phyloP scores from a whole-genome alignment of 2,888 invertebrate genomes.

The Drosophila pegasa region DNA sequence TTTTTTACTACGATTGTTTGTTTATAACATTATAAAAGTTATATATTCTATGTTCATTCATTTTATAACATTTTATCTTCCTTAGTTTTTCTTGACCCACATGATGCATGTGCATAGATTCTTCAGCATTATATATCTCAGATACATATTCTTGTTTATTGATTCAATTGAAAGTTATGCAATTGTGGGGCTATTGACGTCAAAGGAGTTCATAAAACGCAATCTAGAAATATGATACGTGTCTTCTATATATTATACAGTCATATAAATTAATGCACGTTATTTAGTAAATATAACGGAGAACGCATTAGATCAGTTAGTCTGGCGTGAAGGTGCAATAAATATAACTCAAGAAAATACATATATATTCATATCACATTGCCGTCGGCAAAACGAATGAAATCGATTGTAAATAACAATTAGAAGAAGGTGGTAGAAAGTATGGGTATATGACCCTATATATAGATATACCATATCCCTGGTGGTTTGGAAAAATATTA shows the following conservation, averaged over 20 bases:
- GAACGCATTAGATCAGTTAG: neutral
- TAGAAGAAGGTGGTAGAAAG: too few relatives aligned
- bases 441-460: too few relatives aligned
- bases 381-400: neutral
- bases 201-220: constrained; percentile 2
- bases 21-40: too few relatives aligned
- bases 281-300: neutral
- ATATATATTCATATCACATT: neutral
- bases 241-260: neutral
- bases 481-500: too few relatives aligned
- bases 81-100: constrained; percentile 1
- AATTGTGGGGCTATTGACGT: constrained; percentile 15
- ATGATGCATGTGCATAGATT: neutral
- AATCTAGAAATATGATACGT: constrained; percentile 10
- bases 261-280: neutral
- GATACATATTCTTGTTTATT: neutral
- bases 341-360: neutral
- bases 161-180: constrained; percentile 13
- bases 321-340: neutral
- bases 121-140: neutral
- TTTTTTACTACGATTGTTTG: too few relatives aligned
- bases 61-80: too few relatives aligned
- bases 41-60: too few relatives aligned
- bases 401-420: neutral
- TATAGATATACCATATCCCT: too few relatives aligned